Base-by-base conservation (phyloP, 2,888 invertebrate genomes). In the Osmoderma eremita region DNA sequence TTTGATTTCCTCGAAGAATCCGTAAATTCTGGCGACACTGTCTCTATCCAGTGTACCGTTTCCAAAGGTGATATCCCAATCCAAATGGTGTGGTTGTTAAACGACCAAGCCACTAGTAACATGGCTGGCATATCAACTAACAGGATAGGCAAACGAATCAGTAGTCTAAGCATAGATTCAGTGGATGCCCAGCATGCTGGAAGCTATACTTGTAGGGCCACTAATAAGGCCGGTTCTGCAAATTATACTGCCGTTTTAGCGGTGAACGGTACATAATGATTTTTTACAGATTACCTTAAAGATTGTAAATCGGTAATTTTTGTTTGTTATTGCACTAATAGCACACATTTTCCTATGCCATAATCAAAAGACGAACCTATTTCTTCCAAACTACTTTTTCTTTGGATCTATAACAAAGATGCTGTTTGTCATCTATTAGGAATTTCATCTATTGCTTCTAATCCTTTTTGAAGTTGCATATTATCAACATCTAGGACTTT, bases 51-150 rank as follows among this genome's bases (percentile, higher is more conserved):
- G 65, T 91, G 91, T 77, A 85, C 89, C 67, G 87, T 89, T 68
- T 84, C 86, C 65, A 90, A 90, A 80, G 91, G 91, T 56, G 91
- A 91, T 79, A 80, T 88, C 56, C 89, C 90, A n/a, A 83, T 90
- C 13, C 85, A 86, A 70, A 87, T 91, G 39, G 81, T 83, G 51
- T 92, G 92, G 92, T 84, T 84, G 45, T 85, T 88, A 73, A 88
- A 87, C 65, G 80, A 82, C 10, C 78, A 84, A 63, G 80, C 82
- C 67, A 83, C 86, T 67, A 86, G 90, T 78, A 85, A 81, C 79
- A 82, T 83, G 13, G 80, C 81, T 72, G 88, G 88, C 73, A 84
- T 84, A 68, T 74, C 79, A 8, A 78, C 83, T 56, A 77, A 79
- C 50, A 81, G 79, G 72, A 81, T 80, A 63, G 83, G 83, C 66